Conservation (phyloP, 2,113 vertebrate species). For the Apus apus region DNA sequence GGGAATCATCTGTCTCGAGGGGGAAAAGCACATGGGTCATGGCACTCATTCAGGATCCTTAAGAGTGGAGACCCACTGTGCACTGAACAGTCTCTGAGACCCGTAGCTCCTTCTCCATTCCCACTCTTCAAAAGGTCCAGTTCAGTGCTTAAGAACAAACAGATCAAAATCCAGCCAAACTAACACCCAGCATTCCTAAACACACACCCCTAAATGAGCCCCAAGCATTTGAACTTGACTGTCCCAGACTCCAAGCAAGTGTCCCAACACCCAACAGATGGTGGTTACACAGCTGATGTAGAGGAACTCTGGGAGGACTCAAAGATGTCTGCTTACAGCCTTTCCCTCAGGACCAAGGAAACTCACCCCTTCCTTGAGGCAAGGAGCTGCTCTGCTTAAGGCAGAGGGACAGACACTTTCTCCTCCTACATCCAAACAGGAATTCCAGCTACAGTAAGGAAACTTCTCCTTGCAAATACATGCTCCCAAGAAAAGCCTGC, state of each 20-base stretch:
- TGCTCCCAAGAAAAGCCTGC: background rate
- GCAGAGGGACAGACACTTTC: background rate
- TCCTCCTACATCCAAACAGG: background rate
- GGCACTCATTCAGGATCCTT: background rate
- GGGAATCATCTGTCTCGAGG: background rate
- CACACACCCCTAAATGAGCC: background rate
- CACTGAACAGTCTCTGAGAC: background rate
- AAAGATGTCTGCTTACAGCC: background rate
- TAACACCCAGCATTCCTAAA: background rate
- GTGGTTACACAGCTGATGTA: background rate
- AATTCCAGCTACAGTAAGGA: background rate
- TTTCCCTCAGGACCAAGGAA: background rate
- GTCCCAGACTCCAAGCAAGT: background rate
- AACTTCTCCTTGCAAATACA: background rate
- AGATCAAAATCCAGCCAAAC: background rate
- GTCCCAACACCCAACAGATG: accelerated
- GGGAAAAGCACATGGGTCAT: background rate
- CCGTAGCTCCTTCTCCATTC: background rate
- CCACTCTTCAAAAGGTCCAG: background rate
- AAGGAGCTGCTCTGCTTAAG: background rate
- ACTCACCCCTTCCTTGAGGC: background rate
- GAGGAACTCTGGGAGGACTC: background rate
- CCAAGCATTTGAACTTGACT: background rate
- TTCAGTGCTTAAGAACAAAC: background rate
- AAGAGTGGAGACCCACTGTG: background rate